Evolutionary conservation across 2,797 vertebrate species (phyloP).

Genomic region (Echeneis naucrates): DNA sequence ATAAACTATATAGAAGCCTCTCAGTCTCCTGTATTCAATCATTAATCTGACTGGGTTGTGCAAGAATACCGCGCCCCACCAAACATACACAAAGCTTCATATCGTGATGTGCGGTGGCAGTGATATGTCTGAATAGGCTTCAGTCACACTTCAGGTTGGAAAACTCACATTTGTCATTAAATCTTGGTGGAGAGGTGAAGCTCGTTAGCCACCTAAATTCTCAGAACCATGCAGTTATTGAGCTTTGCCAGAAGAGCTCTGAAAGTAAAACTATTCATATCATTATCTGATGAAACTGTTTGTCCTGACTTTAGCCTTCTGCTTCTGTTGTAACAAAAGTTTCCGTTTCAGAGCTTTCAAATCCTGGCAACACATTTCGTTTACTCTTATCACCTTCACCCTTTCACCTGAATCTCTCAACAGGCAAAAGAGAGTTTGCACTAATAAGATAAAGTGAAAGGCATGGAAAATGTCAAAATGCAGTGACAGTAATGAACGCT

Average conservation of each 20-base stretch:
- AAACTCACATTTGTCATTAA: neutral
- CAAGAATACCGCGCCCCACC: constrained; percentile 48
- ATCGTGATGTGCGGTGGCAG: neutral
- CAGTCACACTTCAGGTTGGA: neutral
- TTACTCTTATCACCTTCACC: no score
- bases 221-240: neutral
- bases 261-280: no score
- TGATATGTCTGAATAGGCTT: no score
- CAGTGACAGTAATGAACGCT: neutral
- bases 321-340: neutral
- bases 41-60: constrained; percentile 55
- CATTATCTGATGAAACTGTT: no score
- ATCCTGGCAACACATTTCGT: no score
- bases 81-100: constrained; percentile 9
- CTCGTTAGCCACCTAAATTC: neutral
- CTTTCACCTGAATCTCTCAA: no score
- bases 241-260: no score
- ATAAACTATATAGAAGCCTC: no score
- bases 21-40: no score
- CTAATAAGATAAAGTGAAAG: neutral
- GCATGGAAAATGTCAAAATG: constrained; percentile 1
- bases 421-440: neutral
- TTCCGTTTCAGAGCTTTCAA: neutral
- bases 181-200: neutral
- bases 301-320: neutral